Base-by-base conservation (phyloP, 2,113 vertebrate genomes). In the Stercorarius parasiticus region DNA sequence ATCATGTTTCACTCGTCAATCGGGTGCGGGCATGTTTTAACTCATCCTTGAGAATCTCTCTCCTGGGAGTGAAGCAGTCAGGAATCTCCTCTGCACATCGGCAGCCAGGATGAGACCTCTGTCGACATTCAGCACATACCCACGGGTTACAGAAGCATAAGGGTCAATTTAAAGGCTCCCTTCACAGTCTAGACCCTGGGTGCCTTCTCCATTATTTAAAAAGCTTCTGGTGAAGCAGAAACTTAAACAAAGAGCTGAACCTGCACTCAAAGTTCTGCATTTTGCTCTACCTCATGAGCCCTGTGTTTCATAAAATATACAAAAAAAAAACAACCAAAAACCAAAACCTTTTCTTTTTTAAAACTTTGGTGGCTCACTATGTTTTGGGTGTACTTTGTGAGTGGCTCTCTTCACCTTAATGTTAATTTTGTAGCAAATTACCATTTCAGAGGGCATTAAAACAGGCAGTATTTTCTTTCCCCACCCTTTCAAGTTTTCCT, bases 401-500 rank as follows among this genome's bases (percentile, higher is more conserved):
- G 22, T 34, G 9, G 32, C 5, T 82, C 18, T 82, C 50, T 67
- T 82, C 43, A 85, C 21, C 25, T 79, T 67, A 45, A 40, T 47
- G 42, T 38, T 94, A 91, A 94, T 94, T 93, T 87, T 56, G 66
- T 15, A 45, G 45, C 25, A 76, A 77, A 96, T 94, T 93, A 91
- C 38, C 76, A 92, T 92, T 96, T 89, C 93, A 96, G 71, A 92
- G 26, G 15, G 20, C 50, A 67, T 66, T 73, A 73, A 94, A 93
- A 49, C 15, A 92, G 43, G 26, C 13, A 42, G 15, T 7, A 58
- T 88, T 93, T 90, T 88, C 62, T 93, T 79, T 82, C 66, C 59
- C 47, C 43, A 93, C 29, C 34, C 76, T 82, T 96, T 93, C 42
- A 83, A 78, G 59, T 90, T 82, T 82, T 95, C 71, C 64, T 86